Percentiles rank a stretch among this genome's conserved stretches.
phyloP scores from a whole-genome alignment of 1,140 invertebrate genomes.

The Ectropis grisescens region DNA sequence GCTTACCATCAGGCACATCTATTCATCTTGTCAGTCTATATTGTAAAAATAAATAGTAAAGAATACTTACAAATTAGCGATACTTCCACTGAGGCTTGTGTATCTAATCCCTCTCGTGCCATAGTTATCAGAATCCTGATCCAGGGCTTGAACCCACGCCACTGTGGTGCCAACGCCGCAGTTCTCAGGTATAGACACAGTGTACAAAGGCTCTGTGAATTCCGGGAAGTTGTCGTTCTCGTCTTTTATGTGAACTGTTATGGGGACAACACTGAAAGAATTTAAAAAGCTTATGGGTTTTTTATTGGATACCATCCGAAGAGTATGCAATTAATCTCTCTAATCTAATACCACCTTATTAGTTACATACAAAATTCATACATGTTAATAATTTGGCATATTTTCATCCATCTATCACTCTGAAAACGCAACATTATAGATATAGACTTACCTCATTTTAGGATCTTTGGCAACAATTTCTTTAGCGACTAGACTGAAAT shows the following conservation, averaged over 20 bases:
- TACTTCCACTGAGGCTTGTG: slow-evolving; percentile 80
- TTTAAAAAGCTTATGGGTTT: too few species aligned
- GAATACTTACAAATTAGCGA: slow-evolving; percentile 85
- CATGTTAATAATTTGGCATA: neutral
- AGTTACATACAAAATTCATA: neutral
- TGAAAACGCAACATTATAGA: neutral
- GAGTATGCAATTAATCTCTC: too few species aligned
- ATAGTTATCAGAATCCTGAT: slow-evolving; percentile 87
- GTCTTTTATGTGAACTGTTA: slow-evolving; percentile 89
- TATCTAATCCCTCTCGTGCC: slow-evolving; percentile 91
- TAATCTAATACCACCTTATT: too few species aligned
- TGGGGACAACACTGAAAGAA: slow-evolving; percentile 79
- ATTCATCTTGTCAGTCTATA: too few species aligned
- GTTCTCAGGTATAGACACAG: slow-evolving; percentile 86
- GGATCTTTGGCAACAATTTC: slow-evolving; percentile 82
- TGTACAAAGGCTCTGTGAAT: slow-evolving; percentile 84
- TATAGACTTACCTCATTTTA: slow-evolving; percentile 72
- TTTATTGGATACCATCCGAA: too few species aligned
- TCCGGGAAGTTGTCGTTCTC: slow-evolving; percentile 95
- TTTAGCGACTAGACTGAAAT: slow-evolving; percentile 88
- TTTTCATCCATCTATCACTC: too few species aligned
- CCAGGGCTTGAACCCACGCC: slow-evolving; percentile 84
- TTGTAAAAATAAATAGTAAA: too few species aligned
- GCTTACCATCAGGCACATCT: too few species aligned
- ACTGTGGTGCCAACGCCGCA: slow-evolving; percentile 85